These are phyloP conservation scores for Crotalus tigris DNA, from an alignment of 2,113 vertebrate species.

Conservation along the genomic window DNA sequence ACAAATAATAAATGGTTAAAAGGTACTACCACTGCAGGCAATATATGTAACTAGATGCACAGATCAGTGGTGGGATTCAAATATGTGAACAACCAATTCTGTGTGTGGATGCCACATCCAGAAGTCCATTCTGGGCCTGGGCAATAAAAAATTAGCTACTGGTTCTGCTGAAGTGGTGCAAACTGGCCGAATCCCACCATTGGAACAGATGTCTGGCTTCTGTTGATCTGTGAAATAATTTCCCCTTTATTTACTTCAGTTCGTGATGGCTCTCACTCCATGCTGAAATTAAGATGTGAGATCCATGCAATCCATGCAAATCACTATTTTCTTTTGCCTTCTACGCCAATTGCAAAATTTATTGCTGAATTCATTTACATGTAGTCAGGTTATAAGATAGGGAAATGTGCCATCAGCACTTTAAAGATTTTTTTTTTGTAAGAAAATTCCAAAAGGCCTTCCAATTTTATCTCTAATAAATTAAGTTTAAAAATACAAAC, in stretches of 20 bases:
- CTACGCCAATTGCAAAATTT: not conserved
- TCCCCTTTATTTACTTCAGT: conserved; percentile 22
- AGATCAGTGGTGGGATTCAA: no score
- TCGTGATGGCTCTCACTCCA: not conserved
- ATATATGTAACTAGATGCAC: conserved; percentile 32
- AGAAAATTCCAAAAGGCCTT: not conserved
- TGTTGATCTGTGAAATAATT: conserved; percentile 21
- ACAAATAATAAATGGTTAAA: conserved; percentile 41
- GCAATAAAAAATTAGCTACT: no score
- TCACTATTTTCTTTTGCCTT: not conserved
- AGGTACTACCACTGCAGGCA: conserved; percentile 38
- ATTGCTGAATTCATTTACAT: not conserved
- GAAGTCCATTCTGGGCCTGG: no score
- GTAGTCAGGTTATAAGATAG: not conserved
- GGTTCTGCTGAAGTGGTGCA: no score
- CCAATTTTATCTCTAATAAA: not conserved
- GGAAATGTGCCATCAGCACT: not conserved
- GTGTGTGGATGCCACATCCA: no score
- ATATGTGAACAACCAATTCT: no score
- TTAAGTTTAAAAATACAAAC: not conserved
- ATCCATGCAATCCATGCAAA: not conserved
- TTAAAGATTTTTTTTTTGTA: not conserved
- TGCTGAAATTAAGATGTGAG: not conserved
- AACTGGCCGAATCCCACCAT: no score
- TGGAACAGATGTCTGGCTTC: conserved; percentile 25